Percentiles rank a stretch among this genome's conserved stretches.
phyloP scores from a whole-genome alignment of 2,113 vertebrate species.

The Chrysochloris asiatica region DNA sequence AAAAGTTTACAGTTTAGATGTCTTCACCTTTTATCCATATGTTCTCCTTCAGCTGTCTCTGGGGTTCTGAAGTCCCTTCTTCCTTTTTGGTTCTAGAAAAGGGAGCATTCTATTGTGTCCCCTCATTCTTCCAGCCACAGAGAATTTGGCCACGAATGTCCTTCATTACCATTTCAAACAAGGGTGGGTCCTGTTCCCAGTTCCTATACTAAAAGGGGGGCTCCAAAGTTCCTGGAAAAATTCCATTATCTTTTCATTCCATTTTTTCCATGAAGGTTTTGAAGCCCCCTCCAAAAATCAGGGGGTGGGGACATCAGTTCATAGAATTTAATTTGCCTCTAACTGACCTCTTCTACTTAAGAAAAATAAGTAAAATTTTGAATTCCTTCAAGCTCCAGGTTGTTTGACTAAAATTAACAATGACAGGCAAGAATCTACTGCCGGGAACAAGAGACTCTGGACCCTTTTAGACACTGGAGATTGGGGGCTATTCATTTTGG shows the following conservation, averaged over 20 bases:
- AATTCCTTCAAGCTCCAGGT: neutral
- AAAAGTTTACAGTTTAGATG: too few relatives aligned
- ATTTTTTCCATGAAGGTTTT: too few relatives aligned
- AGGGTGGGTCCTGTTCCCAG: too few relatives aligned
- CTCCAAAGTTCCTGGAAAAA: too few relatives aligned
- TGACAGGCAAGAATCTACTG: neutral
- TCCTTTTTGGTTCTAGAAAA: neutral
- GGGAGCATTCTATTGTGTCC: too few relatives aligned
- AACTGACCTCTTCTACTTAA: neutral
- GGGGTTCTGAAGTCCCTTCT: neutral
- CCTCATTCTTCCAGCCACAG: too few relatives aligned
- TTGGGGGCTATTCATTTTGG: slow-evolving; percentile 36
- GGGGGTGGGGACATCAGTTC: neutral
- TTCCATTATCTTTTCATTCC: too few relatives aligned
- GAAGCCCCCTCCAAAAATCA: neutral
- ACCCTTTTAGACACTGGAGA: too few relatives aligned
- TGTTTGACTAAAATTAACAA: neutral
- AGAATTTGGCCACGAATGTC: too few relatives aligned
- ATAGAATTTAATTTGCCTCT: neutral
- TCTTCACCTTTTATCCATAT: neutral
- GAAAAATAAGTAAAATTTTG: neutral
- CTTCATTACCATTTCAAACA: too few relatives aligned
- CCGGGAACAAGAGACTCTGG: neutral
- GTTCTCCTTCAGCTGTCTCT: neutral
- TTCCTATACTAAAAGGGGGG: too few relatives aligned